These are phyloP conservation scores for Hipposideros larvatus DNA, from an alignment of 2,797 vertebrate species.

Conservation along the genomic window DNA sequence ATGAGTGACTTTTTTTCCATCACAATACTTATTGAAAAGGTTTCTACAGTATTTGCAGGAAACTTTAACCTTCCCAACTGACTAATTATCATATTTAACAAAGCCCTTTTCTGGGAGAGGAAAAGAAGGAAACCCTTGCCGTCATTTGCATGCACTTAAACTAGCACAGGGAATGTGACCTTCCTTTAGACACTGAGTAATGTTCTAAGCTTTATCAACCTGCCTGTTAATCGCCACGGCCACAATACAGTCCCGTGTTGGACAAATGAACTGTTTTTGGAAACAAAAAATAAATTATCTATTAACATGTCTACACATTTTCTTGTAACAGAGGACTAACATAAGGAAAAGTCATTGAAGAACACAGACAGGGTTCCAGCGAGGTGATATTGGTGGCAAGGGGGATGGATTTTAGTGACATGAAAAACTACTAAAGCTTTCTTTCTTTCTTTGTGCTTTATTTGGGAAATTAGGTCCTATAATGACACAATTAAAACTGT, in stretches of 20 bases:
- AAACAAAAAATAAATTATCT: constrained; percentile 63
- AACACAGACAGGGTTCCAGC: background rate
- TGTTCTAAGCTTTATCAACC: constrained; percentile 35
- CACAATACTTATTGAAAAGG: constrained; percentile 20
- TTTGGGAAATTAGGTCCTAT: background rate
- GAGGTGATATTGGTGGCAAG: background rate
- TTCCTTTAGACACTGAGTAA: constrained; percentile 51
- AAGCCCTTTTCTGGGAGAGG: background rate
- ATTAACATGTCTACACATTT: constrained; percentile 5
- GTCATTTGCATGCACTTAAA: constrained; percentile 65
- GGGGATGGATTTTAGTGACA: background rate
- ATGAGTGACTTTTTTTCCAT: background rate
- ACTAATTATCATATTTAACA: constrained; percentile 74
- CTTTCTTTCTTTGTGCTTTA: background rate
- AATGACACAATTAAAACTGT: constrained; percentile 15
- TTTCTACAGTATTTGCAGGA: constrained; percentile 38
- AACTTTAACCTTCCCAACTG: constrained; percentile 53
- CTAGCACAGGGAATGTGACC: constrained; percentile 56
- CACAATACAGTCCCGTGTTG: background rate
- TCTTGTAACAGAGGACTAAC: background rate
- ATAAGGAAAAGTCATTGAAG: background rate
- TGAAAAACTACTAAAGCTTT: background rate
- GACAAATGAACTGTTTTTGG: constrained; percentile 59
- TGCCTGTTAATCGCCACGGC: constrained; percentile 62
- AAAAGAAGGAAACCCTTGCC: constrained; percentile 1